phyloP scores from a whole-genome alignment of 2,113 vertebrate genomes.

The Bolborhynchus lineola region DNA sequence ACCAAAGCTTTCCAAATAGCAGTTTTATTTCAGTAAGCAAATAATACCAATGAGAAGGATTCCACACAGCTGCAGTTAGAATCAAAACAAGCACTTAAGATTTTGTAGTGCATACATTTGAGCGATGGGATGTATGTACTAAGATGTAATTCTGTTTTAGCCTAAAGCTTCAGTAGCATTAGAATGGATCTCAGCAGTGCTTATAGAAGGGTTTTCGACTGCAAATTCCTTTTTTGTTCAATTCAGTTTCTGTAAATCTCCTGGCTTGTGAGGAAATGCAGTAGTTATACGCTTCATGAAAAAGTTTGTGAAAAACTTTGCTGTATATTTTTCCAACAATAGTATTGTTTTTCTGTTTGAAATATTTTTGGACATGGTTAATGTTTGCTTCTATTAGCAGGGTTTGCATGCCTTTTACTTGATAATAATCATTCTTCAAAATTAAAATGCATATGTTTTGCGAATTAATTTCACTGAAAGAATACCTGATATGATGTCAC shows the following conservation, averaged over 20 bases:
- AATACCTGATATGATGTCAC: background rate
- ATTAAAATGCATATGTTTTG: background rate
- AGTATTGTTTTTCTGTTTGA: background rate
- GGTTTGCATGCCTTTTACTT: background rate
- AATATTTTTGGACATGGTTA: background rate
- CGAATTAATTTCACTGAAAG: background rate
- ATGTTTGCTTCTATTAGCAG: background rate
- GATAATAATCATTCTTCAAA: background rate
- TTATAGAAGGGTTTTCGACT: background rate
- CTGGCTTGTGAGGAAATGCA: background rate
- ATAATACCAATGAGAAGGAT: background rate
- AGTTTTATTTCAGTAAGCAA: background rate
- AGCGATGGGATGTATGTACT: background rate
- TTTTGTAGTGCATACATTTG: background rate
- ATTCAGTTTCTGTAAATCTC: background rate
- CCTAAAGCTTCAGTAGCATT: background rate
- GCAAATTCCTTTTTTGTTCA: background rate
- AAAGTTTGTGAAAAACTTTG: background rate
- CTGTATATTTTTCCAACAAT: background rate
- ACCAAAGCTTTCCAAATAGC: background rate
- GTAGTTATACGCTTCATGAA: background rate
- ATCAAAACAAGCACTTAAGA: background rate
- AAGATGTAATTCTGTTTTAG: background rate
- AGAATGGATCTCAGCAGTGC: background rate
- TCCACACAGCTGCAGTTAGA: background rate